phyloP scores from a whole-genome alignment of 2,888 invertebrate species.

The Celastrina argiolus region DNA sequence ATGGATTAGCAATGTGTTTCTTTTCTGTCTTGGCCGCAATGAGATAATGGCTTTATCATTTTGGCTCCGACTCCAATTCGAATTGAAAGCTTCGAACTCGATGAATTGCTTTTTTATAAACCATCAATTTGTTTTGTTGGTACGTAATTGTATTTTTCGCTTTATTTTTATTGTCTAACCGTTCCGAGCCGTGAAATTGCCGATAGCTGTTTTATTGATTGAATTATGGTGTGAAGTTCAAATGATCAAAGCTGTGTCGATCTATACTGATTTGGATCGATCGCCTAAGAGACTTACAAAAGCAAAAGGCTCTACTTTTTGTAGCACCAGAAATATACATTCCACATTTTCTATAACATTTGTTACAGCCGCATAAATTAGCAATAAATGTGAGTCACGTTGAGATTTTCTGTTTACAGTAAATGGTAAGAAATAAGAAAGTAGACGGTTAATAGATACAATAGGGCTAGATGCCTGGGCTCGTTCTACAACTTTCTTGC shows the following conservation, averaged over 20 bases:
- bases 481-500: conserved; percentile 65
- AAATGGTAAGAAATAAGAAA: conserved; percentile 75
- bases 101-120: conserved; percentile 34
- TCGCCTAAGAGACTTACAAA: background rate
- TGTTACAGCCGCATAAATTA: background rate
- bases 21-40: conserved; percentile 37
- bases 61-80: conserved; percentile 31
- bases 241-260: background rate
- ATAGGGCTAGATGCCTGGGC: conserved; percentile 67
- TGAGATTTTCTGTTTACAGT: conserved; percentile 70
- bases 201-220: conserved; percentile 1
- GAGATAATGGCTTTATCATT: conserved; percentile 39
- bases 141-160: conserved; percentile 14
- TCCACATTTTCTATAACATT: background rate
- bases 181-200: background rate
- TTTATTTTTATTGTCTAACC: conserved; percentile 16
- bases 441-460: conserved; percentile 74
- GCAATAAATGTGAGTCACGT: conserved; percentile 29
- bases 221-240: background rate
- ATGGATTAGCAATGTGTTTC: conserved; percentile 61
- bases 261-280: background rate
- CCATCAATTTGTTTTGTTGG: conserved; percentile 19
- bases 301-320: background rate
- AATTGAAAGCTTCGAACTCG: conserved; percentile 32
- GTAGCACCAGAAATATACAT: background rate